Evolutionary conservation across 2,113 vertebrate species (phyloP), one percentile per base, ranked within the genome.

Genomic region (Macheiramphus alcinus): DNA sequence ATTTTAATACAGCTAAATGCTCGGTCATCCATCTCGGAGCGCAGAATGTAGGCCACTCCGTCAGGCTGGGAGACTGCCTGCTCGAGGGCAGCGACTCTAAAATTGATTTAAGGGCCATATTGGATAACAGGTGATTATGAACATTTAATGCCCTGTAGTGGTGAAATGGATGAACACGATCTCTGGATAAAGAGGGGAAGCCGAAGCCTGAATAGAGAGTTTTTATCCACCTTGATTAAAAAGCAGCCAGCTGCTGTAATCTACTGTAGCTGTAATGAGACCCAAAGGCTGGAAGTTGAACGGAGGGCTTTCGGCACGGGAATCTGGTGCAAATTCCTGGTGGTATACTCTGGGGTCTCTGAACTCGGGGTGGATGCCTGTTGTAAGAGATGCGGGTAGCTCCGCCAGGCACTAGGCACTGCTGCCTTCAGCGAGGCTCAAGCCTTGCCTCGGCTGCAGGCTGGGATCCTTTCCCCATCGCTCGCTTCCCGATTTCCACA

Each of bases 31-130:
- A 3, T 58, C 94, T 92, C 71, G 0, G 8, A 63, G 67, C 4
- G 2, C 38, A 25, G 72, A 74, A 61, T 65, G 34, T 81, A 67
- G 86, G 66, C 34, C 70, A 36, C 55, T 70, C 52, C 3, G 2
- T 59, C 80, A 94, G 78, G 43, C 87, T 72, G 91, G 68, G 73
- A 83, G 80, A 20, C 91, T 84, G 81, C 80, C n/a, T 66, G 84
- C 84, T 88, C 3, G 10, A 88, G 91, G 88, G 59, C 85, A 50
- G 73, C 11, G 2, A 17, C 80, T 89, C 67, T 66, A 9, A 40
- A 36, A 65, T 17, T 83, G 94, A 88, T 59, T 38, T 40, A 74
- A 66, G 67, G 76, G 67, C 42, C 75, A 34, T 73, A 8, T 3
- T 81, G 86, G 70, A 14, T 87, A 94, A 43, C 52, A 74, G 80